These are phyloP conservation scores for Lepeophtheirus nordmannii DNA, from an alignment of 2,888 invertebrate genomes.

Conservation along the genomic window DNA sequence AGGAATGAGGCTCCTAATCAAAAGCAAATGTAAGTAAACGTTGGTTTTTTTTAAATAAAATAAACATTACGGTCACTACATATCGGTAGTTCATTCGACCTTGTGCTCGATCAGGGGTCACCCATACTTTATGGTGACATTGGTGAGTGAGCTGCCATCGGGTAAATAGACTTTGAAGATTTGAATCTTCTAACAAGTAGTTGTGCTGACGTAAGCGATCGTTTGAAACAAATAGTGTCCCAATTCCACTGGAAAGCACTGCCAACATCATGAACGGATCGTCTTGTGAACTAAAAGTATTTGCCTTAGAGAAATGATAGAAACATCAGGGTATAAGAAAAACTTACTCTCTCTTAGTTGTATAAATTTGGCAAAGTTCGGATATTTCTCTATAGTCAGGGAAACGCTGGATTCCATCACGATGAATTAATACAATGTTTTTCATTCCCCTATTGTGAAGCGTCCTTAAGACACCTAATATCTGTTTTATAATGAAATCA, in stretches of 20 bases:
- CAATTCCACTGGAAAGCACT: background rate
- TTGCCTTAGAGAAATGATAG: too few species aligned
- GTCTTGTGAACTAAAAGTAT: background rate
- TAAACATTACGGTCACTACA: background rate
- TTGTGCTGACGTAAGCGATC: constrained; percentile 1
- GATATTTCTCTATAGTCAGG: constrained; percentile 4
- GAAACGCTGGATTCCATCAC: background rate
- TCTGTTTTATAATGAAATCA: background rate
- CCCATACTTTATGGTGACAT: background rate
- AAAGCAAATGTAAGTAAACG: background rate
- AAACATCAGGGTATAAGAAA: too few species aligned
- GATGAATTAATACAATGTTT: background rate
- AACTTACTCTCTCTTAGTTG: background rate
- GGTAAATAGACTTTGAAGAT: background rate
- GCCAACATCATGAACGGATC: background rate
- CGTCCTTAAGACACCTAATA: background rate
- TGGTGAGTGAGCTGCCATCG: background rate
- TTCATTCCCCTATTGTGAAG: background rate
- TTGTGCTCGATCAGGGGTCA: background rate
- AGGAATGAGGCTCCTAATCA: background rate
- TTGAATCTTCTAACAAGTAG: background rate
- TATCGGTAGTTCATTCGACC: background rate
- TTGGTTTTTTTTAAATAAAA: background rate
- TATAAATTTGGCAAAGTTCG: background rate
- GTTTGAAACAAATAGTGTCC: background rate